phyloP scores from a whole-genome alignment of 2,888 invertebrate genomes.

The Callyntrura sp. region DNA sequence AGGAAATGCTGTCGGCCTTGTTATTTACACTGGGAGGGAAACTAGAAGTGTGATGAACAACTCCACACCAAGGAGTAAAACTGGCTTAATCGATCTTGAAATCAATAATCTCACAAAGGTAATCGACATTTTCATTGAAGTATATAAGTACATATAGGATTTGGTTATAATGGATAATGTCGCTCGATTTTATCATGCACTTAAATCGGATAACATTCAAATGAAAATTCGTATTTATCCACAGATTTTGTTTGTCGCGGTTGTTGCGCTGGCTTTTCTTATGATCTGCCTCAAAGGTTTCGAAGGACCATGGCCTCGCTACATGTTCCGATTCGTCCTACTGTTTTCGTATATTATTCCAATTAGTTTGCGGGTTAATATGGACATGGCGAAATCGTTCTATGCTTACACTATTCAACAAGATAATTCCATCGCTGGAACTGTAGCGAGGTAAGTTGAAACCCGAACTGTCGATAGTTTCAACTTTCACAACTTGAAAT shows the following conservation, averaged over 20 bases:
- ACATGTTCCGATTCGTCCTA: slow-evolving; percentile 98
- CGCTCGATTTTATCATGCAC: too few relatives aligned
- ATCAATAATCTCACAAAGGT: slow-evolving; percentile 99
- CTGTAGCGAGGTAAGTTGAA: slow-evolving; percentile 89
- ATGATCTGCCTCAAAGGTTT: slow-evolving; percentile 99
- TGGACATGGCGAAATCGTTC: slow-evolving; percentile 99
- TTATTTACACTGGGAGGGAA: slow-evolving; percentile 98
- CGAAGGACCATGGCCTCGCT: slow-evolving; percentile 97
- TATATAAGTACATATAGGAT: too few relatives aligned
- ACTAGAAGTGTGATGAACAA: slow-evolving; percentile 99
- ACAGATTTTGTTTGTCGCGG: slow-evolving; percentile 87
- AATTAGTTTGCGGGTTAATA: slow-evolving; percentile 96
- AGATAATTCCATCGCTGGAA: slow-evolving; percentile 96
- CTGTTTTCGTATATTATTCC: slow-evolving; percentile 99
- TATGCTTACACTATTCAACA: slow-evolving; percentile 99
- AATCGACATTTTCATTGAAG: too few relatives aligned
- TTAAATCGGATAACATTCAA: too few relatives aligned
- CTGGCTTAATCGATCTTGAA: slow-evolving; percentile 97
- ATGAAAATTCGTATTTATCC: neutral
- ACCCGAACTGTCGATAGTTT: neutral
- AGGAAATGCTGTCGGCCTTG: slow-evolving; percentile 97
- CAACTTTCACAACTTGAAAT: neutral
- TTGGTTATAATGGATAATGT: too few relatives aligned
- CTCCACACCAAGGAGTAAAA: slow-evolving; percentile 97
- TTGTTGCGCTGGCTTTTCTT: slow-evolving; percentile 94